Evolutionary conservation across 2,113 vertebrate species (phyloP).

Genomic region (Alectura lathami): DNA sequence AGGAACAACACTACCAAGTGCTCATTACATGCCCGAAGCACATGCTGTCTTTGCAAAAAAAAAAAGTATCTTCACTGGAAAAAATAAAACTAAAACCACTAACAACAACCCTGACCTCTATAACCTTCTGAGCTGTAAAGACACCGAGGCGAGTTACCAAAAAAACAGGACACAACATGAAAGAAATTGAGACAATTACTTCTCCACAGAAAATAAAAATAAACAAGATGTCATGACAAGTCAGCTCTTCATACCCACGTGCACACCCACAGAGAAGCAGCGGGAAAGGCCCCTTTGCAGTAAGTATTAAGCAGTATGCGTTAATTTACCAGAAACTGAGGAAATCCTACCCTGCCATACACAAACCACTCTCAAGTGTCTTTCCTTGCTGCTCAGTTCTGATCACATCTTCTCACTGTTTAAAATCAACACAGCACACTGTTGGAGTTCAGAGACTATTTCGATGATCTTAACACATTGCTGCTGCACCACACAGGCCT

Average conservation of each 20-base stretch:
- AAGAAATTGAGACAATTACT: background rate
- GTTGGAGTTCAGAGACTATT: background rate
- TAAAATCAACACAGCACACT: fast-evolving
- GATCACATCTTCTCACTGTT: fast-evolving
- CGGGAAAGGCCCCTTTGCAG: background rate
- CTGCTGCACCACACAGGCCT: fast-evolving
- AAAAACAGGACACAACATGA: background rate
- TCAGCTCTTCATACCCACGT: background rate
- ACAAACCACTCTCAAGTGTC: background rate
- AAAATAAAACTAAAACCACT: background rate
- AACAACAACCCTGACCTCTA: background rate
- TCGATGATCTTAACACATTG: fast-evolving
- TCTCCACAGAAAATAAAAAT: background rate
- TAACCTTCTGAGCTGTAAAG: background rate
- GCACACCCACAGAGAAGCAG: fast-evolving
- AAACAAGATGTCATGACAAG: background rate
- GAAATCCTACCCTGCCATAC: no score
- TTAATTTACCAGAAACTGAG: background rate
- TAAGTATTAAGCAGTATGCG: background rate
- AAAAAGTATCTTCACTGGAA: background rate
- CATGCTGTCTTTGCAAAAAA: background rate
- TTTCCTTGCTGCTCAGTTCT: background rate
- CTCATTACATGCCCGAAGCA: fast-evolving
- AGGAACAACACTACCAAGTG: fast-evolving
- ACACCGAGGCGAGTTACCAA: background rate